Conservation (phyloP, 2,888 invertebrate species). For the Papilio protenor region DNA sequence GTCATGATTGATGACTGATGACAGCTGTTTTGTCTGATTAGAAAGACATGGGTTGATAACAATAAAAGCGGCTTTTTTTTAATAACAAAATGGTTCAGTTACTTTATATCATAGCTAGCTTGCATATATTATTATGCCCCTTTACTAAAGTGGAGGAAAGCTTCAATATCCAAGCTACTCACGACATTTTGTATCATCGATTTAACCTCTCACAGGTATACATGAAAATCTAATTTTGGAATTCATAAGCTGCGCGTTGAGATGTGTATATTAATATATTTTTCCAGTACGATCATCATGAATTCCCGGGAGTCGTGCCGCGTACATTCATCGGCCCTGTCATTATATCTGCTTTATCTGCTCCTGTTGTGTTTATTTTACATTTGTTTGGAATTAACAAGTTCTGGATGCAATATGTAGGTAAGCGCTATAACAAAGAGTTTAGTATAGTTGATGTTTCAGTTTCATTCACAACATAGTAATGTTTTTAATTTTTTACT, state of each 20-base stretch:
- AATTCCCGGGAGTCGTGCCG: conserved; percentile 99
- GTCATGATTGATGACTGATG: conserved; percentile 33
- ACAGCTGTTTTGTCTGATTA: conserved; percentile 45
- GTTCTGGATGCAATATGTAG: conserved; percentile 94
- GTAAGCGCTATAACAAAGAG: conserved; percentile 79
- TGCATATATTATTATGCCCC: conserved; percentile 94
- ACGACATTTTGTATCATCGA: conserved; percentile 96
- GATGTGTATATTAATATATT: conserved; percentile 44
- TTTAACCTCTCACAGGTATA: conserved; percentile 92
- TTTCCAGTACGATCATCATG: conserved; percentile 97
- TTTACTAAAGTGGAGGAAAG: conserved; percentile 99
- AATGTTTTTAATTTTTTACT: background rate
- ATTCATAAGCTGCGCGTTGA: conserved; percentile 42
- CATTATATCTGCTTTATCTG: conserved; percentile 89
- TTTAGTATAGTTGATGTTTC: background rate
- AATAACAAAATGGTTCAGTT: conserved; percentile 87
- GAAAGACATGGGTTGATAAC: conserved; percentile 63
- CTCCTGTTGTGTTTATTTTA: conserved; percentile 89
- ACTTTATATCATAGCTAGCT: conserved; percentile 89
- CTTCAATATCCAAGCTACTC: conserved; percentile 99
- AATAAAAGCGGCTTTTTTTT: conserved; percentile 53
- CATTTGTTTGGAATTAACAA: conserved; percentile 89
- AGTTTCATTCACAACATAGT: background rate
- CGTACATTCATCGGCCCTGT: conserved; percentile 97
- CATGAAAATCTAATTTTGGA: conserved; percentile 79